These are phyloP conservation scores for Meloidogyne floridensis DNA, from an alignment of 1,140 invertebrate species.

Conservation along the genomic window DNA sequence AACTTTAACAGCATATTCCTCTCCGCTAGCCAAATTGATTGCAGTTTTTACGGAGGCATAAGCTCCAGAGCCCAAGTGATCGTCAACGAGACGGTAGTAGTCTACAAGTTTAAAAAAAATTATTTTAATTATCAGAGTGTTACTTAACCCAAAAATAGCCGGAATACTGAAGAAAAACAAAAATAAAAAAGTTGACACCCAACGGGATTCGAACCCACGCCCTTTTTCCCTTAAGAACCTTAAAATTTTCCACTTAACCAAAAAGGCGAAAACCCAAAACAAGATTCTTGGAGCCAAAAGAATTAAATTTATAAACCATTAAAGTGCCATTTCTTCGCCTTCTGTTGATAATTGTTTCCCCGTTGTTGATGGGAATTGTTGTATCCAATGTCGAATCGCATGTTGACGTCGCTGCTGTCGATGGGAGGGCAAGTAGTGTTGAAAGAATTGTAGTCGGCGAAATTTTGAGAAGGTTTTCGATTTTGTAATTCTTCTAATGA, in stretches of 20 bases:
- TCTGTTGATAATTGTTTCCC: slow-evolving; percentile 1
- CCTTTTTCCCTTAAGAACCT: too few relatives aligned
- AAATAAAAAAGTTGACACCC: background rate
- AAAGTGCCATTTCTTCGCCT: slow-evolving; percentile 29
- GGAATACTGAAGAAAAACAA: background rate
- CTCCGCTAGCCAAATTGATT: slow-evolving; percentile 82
- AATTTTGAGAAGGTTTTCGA: slow-evolving; percentile 7
- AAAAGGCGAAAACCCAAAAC: too few relatives aligned
- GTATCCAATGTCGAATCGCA: background rate
- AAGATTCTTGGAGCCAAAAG: background rate
- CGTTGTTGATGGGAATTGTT: background rate
- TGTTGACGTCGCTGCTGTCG: background rate
- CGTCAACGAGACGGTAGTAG: slow-evolving; percentile 88
- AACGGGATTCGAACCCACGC: background rate
- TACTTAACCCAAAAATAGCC: background rate
- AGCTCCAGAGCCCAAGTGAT: slow-evolving; percentile 90
- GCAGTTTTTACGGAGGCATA: slow-evolving; percentile 93
- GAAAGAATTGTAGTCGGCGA: slow-evolving; percentile 1
- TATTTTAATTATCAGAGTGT: background rate
- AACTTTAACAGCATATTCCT: slow-evolving; percentile 92
- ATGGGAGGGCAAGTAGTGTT: background rate
- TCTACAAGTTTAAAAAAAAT: slow-evolving; percentile 72
- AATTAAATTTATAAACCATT: slow-evolving; percentile 15
- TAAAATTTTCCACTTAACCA: too few relatives aligned
- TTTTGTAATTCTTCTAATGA: slow-evolving; percentile 6